Percentiles rank a stretch among this genome's conserved stretches.
Evolutionary conservation across 2,113 vertebrate species (phyloP).

Genomic region (Otolemur garnettii): DNA sequence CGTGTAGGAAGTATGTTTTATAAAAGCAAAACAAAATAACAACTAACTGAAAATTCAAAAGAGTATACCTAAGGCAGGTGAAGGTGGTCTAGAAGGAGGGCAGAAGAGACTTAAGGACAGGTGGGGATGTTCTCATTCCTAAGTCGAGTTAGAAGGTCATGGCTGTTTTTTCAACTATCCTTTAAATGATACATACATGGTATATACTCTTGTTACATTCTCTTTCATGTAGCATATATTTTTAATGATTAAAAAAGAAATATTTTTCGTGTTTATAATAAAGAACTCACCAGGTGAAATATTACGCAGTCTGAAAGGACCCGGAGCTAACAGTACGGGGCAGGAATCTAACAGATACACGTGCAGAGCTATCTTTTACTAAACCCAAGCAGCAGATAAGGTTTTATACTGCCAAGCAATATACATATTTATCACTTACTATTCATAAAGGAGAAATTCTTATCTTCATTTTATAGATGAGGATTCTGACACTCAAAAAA

Average conservation of each 20-base stretch:
- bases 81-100: background rate
- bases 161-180: background rate
- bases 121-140: background rate
- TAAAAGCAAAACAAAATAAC: conserved; percentile 3
- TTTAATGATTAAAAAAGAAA: background rate
- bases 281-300: background rate
- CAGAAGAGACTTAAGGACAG: background rate
- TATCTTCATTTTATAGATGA: conserved; percentile 5
- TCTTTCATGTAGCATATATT: background rate
- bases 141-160: background rate
- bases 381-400: background rate
- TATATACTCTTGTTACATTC: background rate
- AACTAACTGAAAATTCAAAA: background rate
- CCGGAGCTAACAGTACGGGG: background rate
- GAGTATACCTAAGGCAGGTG: background rate
- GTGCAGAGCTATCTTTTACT: background rate
- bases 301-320: background rate
- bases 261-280: background rate
- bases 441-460: background rate
- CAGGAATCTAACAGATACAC: background rate
- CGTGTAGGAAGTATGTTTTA: background rate
- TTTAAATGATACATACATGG: background rate
- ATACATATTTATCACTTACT: background rate
- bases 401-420: background rate
- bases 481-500: background rate